These are phyloP conservation scores for Tauraco erythrolophus DNA, from an alignment of 2,113 vertebrate genomes.

Conservation along the genomic window DNA sequence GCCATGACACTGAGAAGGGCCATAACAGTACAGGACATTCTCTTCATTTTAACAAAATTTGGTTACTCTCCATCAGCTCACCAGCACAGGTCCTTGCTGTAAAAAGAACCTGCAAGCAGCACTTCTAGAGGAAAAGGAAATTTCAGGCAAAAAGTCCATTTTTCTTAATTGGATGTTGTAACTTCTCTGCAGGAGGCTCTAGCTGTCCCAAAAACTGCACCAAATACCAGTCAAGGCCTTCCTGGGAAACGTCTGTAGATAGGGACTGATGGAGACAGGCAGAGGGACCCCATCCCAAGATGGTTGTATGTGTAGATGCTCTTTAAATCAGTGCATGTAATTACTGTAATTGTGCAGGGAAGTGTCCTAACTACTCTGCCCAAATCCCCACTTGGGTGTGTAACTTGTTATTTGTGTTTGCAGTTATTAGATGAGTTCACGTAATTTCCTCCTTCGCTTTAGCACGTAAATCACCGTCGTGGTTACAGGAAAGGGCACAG, in stretches of 20 bases:
- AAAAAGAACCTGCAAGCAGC: neutral
- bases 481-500: neutral
- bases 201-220: neutral
- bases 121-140: neutral
- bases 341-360: neutral
- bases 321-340: neutral
- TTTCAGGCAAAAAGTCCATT: neutral
- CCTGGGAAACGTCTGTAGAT: neutral
- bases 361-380: neutral
- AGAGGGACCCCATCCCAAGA: neutral
- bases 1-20: neutral
- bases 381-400: neutral
- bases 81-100: neutral
- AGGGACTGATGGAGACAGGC: neutral
- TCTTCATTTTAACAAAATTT: neutral
- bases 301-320: neutral
- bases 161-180: neutral
- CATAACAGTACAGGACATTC: neutral
- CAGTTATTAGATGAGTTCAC: neutral
- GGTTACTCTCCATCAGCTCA: neutral
- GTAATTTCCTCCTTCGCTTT: neutral
- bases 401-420: neutral
- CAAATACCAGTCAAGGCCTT: neutral
- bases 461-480: neutral
- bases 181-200: neutral